These are phyloP conservation scores for Cepaea hortensis DNA, from an alignment of 2,888 invertebrate species.

Conservation along the genomic window DNA sequence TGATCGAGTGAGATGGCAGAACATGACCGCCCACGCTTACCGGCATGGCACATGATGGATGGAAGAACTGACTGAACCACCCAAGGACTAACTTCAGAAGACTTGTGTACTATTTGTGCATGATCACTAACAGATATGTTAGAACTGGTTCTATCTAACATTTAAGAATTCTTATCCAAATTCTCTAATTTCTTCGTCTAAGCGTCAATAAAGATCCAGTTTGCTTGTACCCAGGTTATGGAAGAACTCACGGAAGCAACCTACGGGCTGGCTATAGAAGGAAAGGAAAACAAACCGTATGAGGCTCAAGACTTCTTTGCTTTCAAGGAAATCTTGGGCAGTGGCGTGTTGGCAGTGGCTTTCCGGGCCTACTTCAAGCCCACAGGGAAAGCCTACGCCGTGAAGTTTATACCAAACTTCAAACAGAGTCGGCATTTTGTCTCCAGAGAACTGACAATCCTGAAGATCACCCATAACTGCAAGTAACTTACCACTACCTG, in stretches of 20 bases:
- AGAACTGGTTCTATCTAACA: too few species aligned
- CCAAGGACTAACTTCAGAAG: too few species aligned
- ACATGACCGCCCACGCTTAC: too few species aligned
- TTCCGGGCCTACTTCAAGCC: slow-evolving; percentile 44
- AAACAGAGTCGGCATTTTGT: slow-evolving; percentile 14
- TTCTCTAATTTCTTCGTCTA: too few species aligned
- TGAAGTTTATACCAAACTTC: slow-evolving; percentile 44
- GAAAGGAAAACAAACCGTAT: not conserved
- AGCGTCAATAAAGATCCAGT: too few species aligned
- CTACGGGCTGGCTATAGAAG: slow-evolving; percentile 31
- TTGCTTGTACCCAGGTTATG: not conserved
- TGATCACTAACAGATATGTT: too few species aligned
- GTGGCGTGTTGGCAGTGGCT: slow-evolving; percentile 30
- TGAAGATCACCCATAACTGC: slow-evolving; percentile 9
- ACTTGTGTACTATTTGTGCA: too few species aligned
- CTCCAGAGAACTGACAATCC: slow-evolving; percentile 20
- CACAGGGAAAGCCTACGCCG: slow-evolving; percentile 20
- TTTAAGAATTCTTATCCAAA: too few species aligned
- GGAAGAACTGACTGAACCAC: too few species aligned
- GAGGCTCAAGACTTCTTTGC: slow-evolving; percentile 45
- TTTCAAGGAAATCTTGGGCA: slow-evolving; percentile 41
- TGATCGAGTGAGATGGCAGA: too few species aligned
- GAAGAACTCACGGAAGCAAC: slow-evolving; percentile 21
- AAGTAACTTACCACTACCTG: not conserved
- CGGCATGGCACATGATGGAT: too few species aligned